Evolutionary conservation across 2,797 vertebrate genomes (phyloP).

Genomic region (Valencia hispanica): DNA sequence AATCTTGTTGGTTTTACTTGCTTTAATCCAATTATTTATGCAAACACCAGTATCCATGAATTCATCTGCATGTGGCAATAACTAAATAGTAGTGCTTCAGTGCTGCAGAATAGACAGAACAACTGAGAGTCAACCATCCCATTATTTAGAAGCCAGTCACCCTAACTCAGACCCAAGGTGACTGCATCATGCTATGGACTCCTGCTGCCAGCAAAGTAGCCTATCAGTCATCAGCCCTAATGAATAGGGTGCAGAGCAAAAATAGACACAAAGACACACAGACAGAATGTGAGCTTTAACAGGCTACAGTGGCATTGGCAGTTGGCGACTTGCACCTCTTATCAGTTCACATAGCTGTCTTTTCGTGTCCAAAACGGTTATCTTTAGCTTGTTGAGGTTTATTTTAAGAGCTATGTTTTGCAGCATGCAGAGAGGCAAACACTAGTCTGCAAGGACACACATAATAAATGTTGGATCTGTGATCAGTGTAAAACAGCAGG

Average conservation of each 20-base stretch:
- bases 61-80: slow-evolving; percentile 30
- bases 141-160: slow-evolving; percentile 73
- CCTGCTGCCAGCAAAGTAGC: slow-evolving; percentile 74
- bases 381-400: slow-evolving; percentile 50
- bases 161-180: slow-evolving; percentile 74
- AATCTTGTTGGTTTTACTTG: slow-evolving; percentile 51
- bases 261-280: slow-evolving; percentile 73
- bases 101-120: slow-evolving; percentile 24
- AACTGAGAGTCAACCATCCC: slow-evolving; percentile 51
- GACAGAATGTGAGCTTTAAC: slow-evolving; percentile 64
- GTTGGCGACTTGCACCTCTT: slow-evolving; percentile 54
- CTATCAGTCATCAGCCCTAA: slow-evolving; percentile 79
- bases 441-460: slow-evolving; percentile 12
- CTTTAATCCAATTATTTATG: slow-evolving; percentile 40
- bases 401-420: slow-evolving; percentile 38
- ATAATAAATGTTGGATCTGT: slow-evolving; percentile 2
- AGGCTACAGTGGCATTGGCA: slow-evolving; percentile 57
- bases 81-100: slow-evolving; percentile 43
- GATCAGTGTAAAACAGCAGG: neutral
- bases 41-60: slow-evolving; percentile 39
- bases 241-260: slow-evolving; percentile 72
- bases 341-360: slow-evolving; percentile 61
- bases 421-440: slow-evolving; percentile 24
- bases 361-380: slow-evolving; percentile 44
- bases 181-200: slow-evolving; percentile 67